Evolutionary conservation across 2,888 invertebrate species (phyloP), one percentile per base, ranked within the genome.

Genomic region (Hyalella azteca): DNA sequence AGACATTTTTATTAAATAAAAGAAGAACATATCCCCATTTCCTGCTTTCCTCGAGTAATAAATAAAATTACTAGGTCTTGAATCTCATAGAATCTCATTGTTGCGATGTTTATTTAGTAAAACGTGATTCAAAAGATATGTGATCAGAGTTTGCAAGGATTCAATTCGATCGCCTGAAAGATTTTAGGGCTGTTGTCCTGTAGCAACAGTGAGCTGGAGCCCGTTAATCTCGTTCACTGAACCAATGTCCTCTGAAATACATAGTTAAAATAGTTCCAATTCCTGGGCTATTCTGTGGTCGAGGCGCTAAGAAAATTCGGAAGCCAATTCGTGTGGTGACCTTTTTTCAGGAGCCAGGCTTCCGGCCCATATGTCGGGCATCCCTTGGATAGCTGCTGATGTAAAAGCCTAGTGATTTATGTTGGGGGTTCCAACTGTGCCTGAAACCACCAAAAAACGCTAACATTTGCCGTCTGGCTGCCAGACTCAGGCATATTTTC

Each of bases 381-480:
- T 60, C 60, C 60, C 60, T 60, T 36, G 36, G 60, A 60, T 60
- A 60, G 60, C 29, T 36, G 32, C 5, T 36, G 60, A 36, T 60
- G 60, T 36, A 36, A 60, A 60, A 60, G 7, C 60, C 15, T 36
- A 60, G 60, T 60, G 60, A 60, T 60, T 60, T 60, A 60, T 60
- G 32, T 60, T 29, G 15, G 32, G 36, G 60, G 36, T n/a, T 60
- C 60, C 36, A 60, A 36, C 60, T 60, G 60, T 60, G 19, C 29
- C 32, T 19, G 32, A 60, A 36, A 36, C 32, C 60, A 11, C 19
- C 32, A 36, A 60, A 60, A 60, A 60, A 60, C 32, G 32, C 32
- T 36, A 60, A 60, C 60, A 60, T 60, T 60, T 60, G 60, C 60
- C 60, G 29, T 60, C 60, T 60, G 60, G 36, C 60, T 60, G 60